Conservation (phyloP, 2,888 invertebrate species). For the Neoascia interrupta region DNA sequence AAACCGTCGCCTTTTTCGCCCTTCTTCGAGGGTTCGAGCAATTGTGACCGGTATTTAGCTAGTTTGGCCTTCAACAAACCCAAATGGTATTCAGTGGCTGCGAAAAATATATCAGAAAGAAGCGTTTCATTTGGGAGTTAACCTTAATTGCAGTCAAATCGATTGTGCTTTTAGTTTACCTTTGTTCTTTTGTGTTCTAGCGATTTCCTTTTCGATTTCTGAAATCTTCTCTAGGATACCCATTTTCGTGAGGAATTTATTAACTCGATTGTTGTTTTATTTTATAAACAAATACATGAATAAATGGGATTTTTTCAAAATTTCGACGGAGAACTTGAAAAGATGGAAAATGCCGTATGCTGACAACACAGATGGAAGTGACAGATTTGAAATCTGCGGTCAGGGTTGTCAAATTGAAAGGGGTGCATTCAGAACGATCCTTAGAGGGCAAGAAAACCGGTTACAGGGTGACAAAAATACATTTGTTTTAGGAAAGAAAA, state of each 20-base stretch:
- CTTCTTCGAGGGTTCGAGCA: slow-evolving; percentile 96
- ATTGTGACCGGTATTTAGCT: slow-evolving; percentile 95
- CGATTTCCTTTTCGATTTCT: slow-evolving; percentile 99
- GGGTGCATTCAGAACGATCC: slow-evolving; percentile 28
- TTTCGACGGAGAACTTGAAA: not conserved
- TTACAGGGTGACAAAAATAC: slow-evolving; percentile 33
- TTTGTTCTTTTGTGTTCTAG: slow-evolving; percentile 99
- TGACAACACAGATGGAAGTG: slow-evolving; percentile 41
- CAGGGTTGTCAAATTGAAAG: slow-evolving; percentile 4
- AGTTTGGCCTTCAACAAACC: slow-evolving; percentile 97
- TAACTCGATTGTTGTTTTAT: not conserved
- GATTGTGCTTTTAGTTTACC: no score
- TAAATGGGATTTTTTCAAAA: slow-evolving; percentile 5
- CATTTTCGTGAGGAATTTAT: slow-evolving; percentile 82
- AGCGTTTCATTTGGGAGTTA: slow-evolving; percentile 66
- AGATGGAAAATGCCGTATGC: slow-evolving; percentile 63
- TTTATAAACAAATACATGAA: slow-evolving; percentile 43
- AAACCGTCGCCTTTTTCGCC: slow-evolving; percentile 98
- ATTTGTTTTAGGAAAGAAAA: no score
- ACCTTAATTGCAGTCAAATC: slow-evolving; percentile 70
- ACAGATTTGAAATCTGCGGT: slow-evolving; percentile 39
- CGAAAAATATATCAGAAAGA: slow-evolving; percentile 32
- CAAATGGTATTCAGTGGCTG: slow-evolving; percentile 99
- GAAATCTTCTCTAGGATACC: slow-evolving; percentile 99
- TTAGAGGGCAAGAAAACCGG: no score